Evolutionary conservation across 2,888 invertebrate species (phyloP), one percentile per base, ranked within the genome.

Genomic region (Callimorpha dominula): DNA sequence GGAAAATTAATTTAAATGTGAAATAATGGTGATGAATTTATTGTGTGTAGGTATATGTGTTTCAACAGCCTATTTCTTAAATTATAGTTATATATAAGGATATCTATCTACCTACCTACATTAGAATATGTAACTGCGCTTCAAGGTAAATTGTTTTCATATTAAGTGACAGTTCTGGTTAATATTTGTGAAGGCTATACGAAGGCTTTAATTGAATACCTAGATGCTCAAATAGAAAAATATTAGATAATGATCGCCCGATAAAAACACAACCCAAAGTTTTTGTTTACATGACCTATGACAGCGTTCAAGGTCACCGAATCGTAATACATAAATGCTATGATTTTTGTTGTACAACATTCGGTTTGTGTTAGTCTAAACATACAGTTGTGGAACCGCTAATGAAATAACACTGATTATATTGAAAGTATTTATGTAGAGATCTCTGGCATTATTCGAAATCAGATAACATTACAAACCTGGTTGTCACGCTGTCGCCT

Each of bases 241-340:
- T 11, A 20, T 31, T 14, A 2, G 14, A 31, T 6, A 60, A 31
- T 60, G 14, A 60, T 31, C 15, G 12, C 31, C 11, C 4, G 11
- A 65, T n/a, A 65, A 12, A 17, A 65, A 0, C 9, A 57, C 50
- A 50, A 12, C 15, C 12, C 42, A 40, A 70, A 50, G 70, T 71
- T 65, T 69, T 75, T 79, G 81, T 80, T 81, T 78, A 79, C 81
- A 79, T 86, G 84, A 85, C 86, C 85, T 86, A 79, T 70, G 49
- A 60, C 49, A 70, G 63, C 69, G 82, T 81, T 86, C 83, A 87
- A 88, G 88, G 88, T 88, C 87, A 84, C 31, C 43, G 42, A 68
- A 43, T 63, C 46, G 17, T 4, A 40, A 54, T 46, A 15, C 0
- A 60, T 50, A 31, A 43, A 4, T 40, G 7, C 14, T 11, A 43